These are phyloP conservation scores for Platypus cylindrus DNA, from an alignment of 2,888 invertebrate species.

Conservation along the genomic window DNA sequence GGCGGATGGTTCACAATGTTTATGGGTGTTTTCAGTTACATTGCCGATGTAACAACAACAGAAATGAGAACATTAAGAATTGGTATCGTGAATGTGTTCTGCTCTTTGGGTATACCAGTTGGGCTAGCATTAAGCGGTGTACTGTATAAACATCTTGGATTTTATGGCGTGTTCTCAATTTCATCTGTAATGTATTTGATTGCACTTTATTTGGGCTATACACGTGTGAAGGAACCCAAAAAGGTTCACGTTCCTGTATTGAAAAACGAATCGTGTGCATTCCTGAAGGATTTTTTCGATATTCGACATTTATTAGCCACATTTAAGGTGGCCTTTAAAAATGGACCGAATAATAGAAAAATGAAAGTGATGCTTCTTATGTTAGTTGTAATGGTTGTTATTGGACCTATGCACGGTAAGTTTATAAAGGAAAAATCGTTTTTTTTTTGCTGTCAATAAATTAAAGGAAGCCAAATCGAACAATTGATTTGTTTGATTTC, in stretches of 20 bases:
- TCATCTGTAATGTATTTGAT: constrained; percentile 62
- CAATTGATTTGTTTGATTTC: too few relatives aligned
- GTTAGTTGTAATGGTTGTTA: constrained; percentile 71
- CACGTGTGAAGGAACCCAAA: constrained; percentile 57
- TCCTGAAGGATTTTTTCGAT: constrained; percentile 61
- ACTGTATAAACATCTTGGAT: constrained; percentile 60
- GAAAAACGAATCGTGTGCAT: constrained; percentile 39
- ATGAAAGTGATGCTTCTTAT: constrained; percentile 65
- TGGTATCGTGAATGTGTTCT: constrained; percentile 78
- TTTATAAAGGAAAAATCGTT: constrained; percentile 9
- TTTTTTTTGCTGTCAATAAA: too few relatives aligned
- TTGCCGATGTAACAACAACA: constrained; percentile 73
- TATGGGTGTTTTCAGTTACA: constrained; percentile 82
- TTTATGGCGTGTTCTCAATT: constrained; percentile 71
- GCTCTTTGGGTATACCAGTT: constrained; percentile 76
- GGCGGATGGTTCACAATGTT: constrained; percentile 85
- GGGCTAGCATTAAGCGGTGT: constrained; percentile 83
- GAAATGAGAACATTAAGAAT: constrained; percentile 75
- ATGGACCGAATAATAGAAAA: constrained; percentile 60
- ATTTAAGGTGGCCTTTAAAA: constrained; percentile 65
- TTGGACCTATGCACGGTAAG: constrained; percentile 76
- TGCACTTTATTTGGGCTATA: constrained; percentile 61
- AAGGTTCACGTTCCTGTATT: constrained; percentile 39
- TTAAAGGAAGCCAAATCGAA: too few relatives aligned
- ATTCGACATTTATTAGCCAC: constrained; percentile 64